Base-by-base conservation (phyloP, 2,888 invertebrate species). In the Digitonthophagus gazella region DNA sequence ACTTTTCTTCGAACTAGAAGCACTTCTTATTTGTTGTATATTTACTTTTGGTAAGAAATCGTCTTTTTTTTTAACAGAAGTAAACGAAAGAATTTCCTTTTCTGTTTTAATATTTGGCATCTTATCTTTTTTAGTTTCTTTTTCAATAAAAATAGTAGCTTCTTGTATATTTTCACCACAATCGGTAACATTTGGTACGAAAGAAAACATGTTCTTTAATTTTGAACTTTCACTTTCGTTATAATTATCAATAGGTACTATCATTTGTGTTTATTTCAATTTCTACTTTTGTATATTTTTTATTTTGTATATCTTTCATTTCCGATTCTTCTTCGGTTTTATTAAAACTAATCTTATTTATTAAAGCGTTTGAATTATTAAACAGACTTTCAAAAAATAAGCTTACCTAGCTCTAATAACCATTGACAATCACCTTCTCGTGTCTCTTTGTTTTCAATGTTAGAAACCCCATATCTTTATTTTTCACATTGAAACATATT, bases 11-110 rank as follows among this genome's bases (percentile, higher is more conserved):
- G 6, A 8, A 19, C 61, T n/a, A 61, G 61, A 61, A 16, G n/a
- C 61, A 61, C 18, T 61, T 19, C 61, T 61, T 5, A 61, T n/a
- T 61, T 61, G 61, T 61, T 18, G 57, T 2, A 11, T 44, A 44
- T 44, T 11, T 44, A 44, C 28, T 44, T 44, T 44, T 44, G 28
- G 2, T 44, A 11, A 11, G 6, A 1, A 11, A 6, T 44, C 28
- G 11, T n/a, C n/a, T n/a, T n/a, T n/a, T n/a, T n/a, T n/a, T n/a
- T 44, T 44, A 44, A 11, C 3, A 44, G 8, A 8, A 1, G 28
- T 8, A 44, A 44, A 44, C 8, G 61, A 61, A 18, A 16, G n/a
- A 2, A 6, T 20, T 8, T n/a, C 6, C 3, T 61, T 19, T 1
- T 61, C 61, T 14, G 15, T 11, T n/a, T n/a, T n/a, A n/a, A n/a